Evolutionary conservation across 53 echinoderm and acorn worm species (phyloP), one percentile per base, ranked within the genome.

Genomic region (Pentamera pediparva): DNA sequence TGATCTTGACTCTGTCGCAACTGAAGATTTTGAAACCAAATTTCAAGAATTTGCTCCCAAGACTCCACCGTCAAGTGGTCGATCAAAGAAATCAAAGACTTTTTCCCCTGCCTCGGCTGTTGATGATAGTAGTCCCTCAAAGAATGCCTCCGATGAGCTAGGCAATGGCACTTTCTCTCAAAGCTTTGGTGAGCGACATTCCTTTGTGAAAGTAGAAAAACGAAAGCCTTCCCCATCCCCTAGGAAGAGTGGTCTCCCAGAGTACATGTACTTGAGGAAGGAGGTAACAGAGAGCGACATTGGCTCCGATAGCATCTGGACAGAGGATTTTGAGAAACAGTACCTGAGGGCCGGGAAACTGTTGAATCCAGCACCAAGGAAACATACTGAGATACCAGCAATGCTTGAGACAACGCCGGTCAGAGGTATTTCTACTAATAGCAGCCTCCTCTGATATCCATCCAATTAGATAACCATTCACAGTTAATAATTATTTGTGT

Each of bases 231-330:
- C 81, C 12, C 60, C 78, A 24, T 79, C 92, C 21, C 55, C 74
- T 27, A 78, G 63, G 36, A 62, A 83, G 29, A 89, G 89, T 19
- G 76, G 86, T 19, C 75, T 93, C 18, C 93, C 93, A 2, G 93
- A 89, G 40, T 89, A 84, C 63, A 93, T 93, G 93, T 93, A 86
- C 31, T 32, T 93, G 59, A 79, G 70, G 35, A 89, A 86, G 47
- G 86, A 80, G 26, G 81, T 89, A 6, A 78, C 81, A 15, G 93
- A 93, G 65, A 78, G 81, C 74, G 93, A 91, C 56, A 65, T 87
- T 1, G 96, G 90, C 6, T 82, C 76, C 12, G 96, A 95, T 50
- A 91, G 91, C 45, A 85, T 91, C 21, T 69, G 79, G 58, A 95
- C 96, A 21, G 91, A 95, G 74, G 85, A 91, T 69, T 95, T 88